Conservation (phyloP, 2,113 vertebrate species). For the Nerophis lumbriciformis region DNA sequence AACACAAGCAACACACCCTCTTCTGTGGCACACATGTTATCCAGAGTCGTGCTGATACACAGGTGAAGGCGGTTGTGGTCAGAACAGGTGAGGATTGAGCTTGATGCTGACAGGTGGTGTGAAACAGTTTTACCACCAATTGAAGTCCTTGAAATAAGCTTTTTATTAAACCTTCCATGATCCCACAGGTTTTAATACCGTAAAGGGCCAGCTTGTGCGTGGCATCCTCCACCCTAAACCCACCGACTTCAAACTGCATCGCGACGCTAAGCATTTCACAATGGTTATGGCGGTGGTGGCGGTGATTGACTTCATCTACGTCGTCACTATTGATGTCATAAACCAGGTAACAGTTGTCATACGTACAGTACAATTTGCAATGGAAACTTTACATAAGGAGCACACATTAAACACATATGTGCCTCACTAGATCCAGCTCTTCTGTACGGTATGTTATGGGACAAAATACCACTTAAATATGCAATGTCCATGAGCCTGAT, state of each 20-base stretch:
- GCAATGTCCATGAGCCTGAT: too few relatives aligned
- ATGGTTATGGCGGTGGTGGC: slow-evolving; percentile 88
- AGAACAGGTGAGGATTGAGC: slow-evolving; percentile 77
- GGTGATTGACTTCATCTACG: slow-evolving; percentile 88
- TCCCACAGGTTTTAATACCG: slow-evolving; percentile 85
- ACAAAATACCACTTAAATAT: too few relatives aligned
- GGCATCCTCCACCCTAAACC: slow-evolving; percentile 96
- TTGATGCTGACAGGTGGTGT: too few relatives aligned
- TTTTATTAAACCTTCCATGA: neutral
- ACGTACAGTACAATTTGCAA: too few relatives aligned
- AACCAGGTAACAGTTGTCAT: slow-evolving; percentile 70
- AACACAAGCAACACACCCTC: slow-evolving; percentile 85
- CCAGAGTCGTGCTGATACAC: slow-evolving; percentile 86
- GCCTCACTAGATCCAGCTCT: too few relatives aligned
- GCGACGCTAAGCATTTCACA: slow-evolving; percentile 89
- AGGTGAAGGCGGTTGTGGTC: slow-evolving; percentile 89
- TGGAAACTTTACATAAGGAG: too few relatives aligned
- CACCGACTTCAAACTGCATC: slow-evolving; percentile 94
- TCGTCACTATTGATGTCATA: slow-evolving; percentile 81
- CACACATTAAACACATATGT: too few relatives aligned
- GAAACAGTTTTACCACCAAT: too few relatives aligned
- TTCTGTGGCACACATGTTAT: slow-evolving; percentile 94
- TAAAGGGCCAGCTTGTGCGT: slow-evolving; percentile 91
- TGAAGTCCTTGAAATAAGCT: too few relatives aligned
- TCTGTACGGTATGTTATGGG: too few relatives aligned